phyloP scores from a whole-genome alignment of 1,140 invertebrate genomes.

The Theocolax elegans region DNA sequence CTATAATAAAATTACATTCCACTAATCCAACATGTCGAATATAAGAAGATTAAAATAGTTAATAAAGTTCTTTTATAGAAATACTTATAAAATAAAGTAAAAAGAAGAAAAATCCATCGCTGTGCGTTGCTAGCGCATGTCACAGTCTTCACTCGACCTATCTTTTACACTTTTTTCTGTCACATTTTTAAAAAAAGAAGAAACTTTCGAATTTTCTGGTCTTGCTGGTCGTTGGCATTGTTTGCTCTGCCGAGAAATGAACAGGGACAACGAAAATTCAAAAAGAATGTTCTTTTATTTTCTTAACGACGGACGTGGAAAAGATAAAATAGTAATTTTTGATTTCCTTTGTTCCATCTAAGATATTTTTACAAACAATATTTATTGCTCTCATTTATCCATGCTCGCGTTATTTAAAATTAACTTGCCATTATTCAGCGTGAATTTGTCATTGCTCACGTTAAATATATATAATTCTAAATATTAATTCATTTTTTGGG shows the following conservation, averaged over 20 bases:
- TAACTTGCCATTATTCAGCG: too few relatives aligned
- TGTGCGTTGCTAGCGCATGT: neutral
- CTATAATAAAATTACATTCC: too few relatives aligned
- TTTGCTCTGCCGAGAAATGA: conserved; percentile 16
- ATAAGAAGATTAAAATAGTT: too few relatives aligned
- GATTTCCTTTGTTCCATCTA: neutral
- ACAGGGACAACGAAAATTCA: conserved; percentile 7
- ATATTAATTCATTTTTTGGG: too few relatives aligned
- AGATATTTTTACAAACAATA: too few relatives aligned
- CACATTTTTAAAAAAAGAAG: neutral
- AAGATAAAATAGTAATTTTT: conserved; percentile 28
- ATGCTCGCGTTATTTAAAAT: too few relatives aligned
- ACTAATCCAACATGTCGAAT: too few relatives aligned
- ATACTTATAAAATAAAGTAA: neutral
- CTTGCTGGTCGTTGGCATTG: conserved; percentile 13
- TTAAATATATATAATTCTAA: too few relatives aligned
- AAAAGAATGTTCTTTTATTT: conserved; percentile 23
- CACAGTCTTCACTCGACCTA: conserved; percentile 2
- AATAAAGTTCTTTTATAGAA: too few relatives aligned
- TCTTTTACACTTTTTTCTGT: neutral
- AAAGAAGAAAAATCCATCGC: neutral
- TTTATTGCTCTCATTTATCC: too few relatives aligned
- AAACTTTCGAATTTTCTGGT: conserved; percentile 25
- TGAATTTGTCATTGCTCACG: too few relatives aligned
- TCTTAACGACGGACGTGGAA: conserved; percentile 20